Percentiles rank a stretch among this genome's conserved stretches.
Conservation (phyloP, 2,888 invertebrate species). For the Trachelus troglodyta region DNA sequence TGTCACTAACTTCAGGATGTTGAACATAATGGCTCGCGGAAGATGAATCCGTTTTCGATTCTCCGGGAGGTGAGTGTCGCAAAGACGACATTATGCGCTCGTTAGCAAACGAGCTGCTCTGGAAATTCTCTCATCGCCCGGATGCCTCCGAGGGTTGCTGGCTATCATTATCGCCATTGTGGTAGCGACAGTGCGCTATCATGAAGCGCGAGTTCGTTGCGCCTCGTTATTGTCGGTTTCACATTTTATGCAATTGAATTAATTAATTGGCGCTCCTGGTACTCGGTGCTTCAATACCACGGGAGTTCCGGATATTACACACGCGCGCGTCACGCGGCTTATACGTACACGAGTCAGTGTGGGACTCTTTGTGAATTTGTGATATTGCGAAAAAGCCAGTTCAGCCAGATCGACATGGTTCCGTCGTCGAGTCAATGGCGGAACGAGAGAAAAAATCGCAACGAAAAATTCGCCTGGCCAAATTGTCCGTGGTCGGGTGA, state of each 20-base stretch:
- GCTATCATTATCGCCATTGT: neutral
- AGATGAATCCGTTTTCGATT: neutral
- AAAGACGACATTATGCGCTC: neutral
- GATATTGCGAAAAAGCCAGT: neutral
- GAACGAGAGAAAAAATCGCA: neutral
- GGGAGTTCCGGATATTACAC: neutral
- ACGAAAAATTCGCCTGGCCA: neutral
- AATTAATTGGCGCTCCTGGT: constrained; percentile 44
- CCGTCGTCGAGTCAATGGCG: neutral
- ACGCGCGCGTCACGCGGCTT: neutral
- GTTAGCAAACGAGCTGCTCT: neutral
- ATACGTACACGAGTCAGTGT: neutral
- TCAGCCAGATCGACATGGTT: neutral
- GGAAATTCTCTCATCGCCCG: neutral
- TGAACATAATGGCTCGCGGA: neutral
- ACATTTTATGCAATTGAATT: constrained; percentile 51
- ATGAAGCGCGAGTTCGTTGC: constrained; percentile 28
- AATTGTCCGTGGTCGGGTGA: neutral
- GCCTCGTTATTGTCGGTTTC: constrained; percentile 28
- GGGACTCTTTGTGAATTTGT: neutral
- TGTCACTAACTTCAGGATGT: neutral
- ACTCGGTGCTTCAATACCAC: constrained; percentile 9
- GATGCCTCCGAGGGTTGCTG: neutral
- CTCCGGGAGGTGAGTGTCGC: neutral
- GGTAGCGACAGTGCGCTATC: neutral